Evolutionary conservation across 1,140 invertebrate genomes (phyloP).

Genomic region (Cecropterus lyciades): DNA sequence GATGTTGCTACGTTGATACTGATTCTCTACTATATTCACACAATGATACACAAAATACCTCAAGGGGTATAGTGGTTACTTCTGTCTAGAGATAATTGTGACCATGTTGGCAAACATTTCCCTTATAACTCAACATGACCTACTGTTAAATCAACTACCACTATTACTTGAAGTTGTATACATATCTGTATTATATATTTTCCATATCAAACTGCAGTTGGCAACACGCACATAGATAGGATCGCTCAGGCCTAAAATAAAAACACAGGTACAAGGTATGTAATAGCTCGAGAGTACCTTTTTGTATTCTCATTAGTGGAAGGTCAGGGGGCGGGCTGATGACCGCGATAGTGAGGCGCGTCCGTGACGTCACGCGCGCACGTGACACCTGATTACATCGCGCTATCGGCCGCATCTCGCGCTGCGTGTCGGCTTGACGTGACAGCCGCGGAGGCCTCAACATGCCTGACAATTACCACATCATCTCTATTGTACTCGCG

Average conservation of each 20-base stretch:
- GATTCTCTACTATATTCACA: too few species aligned
- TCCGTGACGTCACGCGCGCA: constrained; percentile 25
- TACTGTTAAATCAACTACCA: too few species aligned
- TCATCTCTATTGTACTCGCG: not conserved
- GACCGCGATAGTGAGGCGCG: constrained; percentile 12
- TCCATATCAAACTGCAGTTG: not conserved
- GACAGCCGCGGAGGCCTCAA: constrained; percentile 1
- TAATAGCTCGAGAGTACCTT: constrained; percentile 10
- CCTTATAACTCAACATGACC: too few species aligned
- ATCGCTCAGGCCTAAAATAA: constrained; percentile 1
- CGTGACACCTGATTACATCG: constrained; percentile 19
- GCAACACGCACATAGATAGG: constrained; percentile 9
- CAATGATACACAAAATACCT: too few species aligned
- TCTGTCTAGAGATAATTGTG: too few species aligned
- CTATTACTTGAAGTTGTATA: too few species aligned
- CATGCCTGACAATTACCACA: not conserved
- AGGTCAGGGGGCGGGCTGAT: constrained; percentile 20
- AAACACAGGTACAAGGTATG: not conserved
- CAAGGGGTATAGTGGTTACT: too few species aligned
- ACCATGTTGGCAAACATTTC: too few species aligned
- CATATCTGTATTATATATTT: not conserved
- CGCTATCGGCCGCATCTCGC: constrained; percentile 13
- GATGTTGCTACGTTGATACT: too few species aligned
- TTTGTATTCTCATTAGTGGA: constrained; percentile 16
- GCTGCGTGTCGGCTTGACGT: not conserved